Evolutionary conservation across 2,797 vertebrate genomes (phyloP), one percentile per base, ranked within the genome.

Genomic region (Halcyon chelicuti): DNA sequence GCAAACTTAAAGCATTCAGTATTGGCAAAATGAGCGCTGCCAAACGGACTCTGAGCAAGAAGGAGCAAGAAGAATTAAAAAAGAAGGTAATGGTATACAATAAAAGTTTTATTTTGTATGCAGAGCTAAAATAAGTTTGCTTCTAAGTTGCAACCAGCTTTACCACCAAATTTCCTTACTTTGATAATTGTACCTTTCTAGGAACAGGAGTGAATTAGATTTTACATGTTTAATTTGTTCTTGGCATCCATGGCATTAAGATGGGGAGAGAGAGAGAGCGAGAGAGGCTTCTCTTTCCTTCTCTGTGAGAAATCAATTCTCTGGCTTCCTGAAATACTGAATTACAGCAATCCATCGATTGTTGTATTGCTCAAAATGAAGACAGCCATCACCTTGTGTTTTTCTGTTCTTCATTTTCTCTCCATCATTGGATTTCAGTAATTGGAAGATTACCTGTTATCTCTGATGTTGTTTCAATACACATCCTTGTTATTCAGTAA

Each of bases 11-110:
- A 97, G 99, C 99, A 52, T 99, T 99, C 97, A 99, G 99, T 94
- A 99, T 99, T 96, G 99, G 99, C 21, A 99, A 99, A 97, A 99
- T 99, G 99, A 99, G 99, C 81, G 98, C 99, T 95, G 98, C 99
- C 49, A 99, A 99, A 97, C 98, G 99, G 96, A 99, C 99, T 55
- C 96, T 99, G 77, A 99, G 99, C 98, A 99, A 99, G 95, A 99
- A 99, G 83, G 99, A 99, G 62, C 99, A 99, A 95, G 99, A 99
- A 95, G 99, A 99, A 97, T 98, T 99, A 46, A 99, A 99, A 98
- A 99, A 99, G 97, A 99, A 99, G 98, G 99, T 99, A 98, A 98
- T 87, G 14, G 29, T 90, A n/a, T 65, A 35, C 8, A 25, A 0
- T n/a, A 14, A 76, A 61, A 81, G 31, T 35, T 31, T 33, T n/a